phyloP scores from a whole-genome alignment of 2,797 vertebrate species.

The Pseudomugil tenellus region DNA sequence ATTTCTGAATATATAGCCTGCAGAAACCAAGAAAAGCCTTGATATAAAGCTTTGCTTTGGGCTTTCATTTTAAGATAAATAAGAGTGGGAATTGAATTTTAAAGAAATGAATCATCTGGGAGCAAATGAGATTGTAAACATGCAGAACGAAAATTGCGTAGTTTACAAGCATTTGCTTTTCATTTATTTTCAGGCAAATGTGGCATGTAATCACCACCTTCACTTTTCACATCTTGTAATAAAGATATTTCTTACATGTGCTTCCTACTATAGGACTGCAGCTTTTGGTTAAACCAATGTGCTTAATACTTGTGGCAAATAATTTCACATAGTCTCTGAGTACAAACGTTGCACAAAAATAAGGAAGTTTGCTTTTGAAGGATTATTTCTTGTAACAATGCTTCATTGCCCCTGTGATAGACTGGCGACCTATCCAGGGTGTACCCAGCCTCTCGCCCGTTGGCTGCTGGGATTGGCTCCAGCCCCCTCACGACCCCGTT shows the following conservation, averaged over 20 bases:
- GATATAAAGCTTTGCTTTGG: background rate
- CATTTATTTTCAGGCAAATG: conserved; percentile 1
- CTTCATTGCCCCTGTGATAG: no score
- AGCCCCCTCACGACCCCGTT: no score
- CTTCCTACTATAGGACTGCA: background rate
- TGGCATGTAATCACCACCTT: background rate
- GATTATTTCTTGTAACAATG: background rate
- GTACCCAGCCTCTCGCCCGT: no score
- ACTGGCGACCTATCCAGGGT: no score
- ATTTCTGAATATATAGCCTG: background rate
- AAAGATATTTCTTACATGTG: background rate
- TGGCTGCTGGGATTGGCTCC: no score
- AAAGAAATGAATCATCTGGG: conserved; percentile 1
- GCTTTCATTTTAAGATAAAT: background rate
- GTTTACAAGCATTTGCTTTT: background rate
- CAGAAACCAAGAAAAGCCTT: background rate
- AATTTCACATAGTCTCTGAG: background rate
- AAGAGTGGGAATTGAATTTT: background rate
- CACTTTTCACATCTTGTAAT: background rate
- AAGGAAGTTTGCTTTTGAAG: background rate
- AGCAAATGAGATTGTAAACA: background rate
- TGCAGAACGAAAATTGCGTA: background rate
- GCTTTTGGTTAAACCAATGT: background rate
- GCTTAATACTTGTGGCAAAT: background rate
- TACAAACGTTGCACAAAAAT: background rate